Evolutionary conservation across 2,797 vertebrate species (phyloP), one percentile per base, ranked within the genome.

Genomic region (Amphiprion clarkii): DNA sequence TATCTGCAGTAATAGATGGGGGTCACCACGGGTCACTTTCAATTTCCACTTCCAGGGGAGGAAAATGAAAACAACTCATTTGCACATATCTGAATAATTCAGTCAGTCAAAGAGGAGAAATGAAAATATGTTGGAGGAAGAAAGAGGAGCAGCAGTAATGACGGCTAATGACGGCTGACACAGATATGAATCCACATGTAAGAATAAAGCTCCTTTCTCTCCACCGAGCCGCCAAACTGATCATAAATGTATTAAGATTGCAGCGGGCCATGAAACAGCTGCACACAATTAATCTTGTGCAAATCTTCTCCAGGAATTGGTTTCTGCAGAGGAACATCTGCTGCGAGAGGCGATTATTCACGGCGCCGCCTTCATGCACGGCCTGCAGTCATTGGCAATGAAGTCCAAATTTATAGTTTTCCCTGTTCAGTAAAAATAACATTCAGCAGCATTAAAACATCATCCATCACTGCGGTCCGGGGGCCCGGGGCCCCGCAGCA

Each of bases 51-150:
- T 95, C 95, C 95, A 67, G 95, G 89, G 84, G 86, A 93, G 94
- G 91, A 97, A 98, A 98, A 98, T 98, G 97, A 97, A 99, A 97
- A 96, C 95, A 95, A 98, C 94, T 98, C 97, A 99, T 99, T 99
- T 99, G 97, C 98, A 99, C 97, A 99, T 96, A 99, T 99, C 97
- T 99, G 96, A 99, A 99, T 99, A 99, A 99, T 98, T 98, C 95
- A 93, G 92, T 92, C 88, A 79, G 39, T 85, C 79, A 81, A 86
- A 88, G 77, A 82, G 42, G 61, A 69, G 86, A 90, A 67, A 87
- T 85, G 88, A 80, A 87, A 85, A 87, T 70, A 69, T 74, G 86
- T 36, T 75, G 82, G 81, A 82, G 84, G 82, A 82, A 87, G 86
- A 73, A 78, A 52, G 86, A 84, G 82, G 79, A 76, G 81, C 78